Conservation (phyloP, 2,113 vertebrate genomes). For the Solea senegalensis region DNA sequence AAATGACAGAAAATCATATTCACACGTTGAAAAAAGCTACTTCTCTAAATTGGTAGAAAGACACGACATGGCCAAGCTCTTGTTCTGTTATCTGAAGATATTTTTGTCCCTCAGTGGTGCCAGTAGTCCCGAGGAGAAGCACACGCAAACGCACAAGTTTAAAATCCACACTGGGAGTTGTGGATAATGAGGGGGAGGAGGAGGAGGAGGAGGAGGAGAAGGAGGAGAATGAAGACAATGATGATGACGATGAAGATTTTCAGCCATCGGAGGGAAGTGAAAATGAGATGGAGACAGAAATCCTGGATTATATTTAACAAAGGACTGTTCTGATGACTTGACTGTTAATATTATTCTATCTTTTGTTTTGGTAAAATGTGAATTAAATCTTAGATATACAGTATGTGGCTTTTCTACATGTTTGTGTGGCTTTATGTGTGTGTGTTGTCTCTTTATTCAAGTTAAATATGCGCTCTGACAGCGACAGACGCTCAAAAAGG, state of each 20-base stretch:
- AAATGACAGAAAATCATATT: no score
- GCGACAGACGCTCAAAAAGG: no score
- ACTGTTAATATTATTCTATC: not conserved
- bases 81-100: not conserved
- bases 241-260: conserved; percentile 90
- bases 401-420: no score
- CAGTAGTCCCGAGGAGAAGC: conserved; percentile 17
- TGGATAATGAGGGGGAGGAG: conserved; percentile 27
- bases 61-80: not conserved
- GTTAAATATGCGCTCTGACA: no score
- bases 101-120: conserved; percentile 22
- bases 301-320: conserved; percentile 90
- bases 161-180: not conserved
- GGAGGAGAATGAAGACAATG: conserved; percentile 71
- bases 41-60: no score
- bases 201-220: conserved; percentile 30
- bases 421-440: no score
- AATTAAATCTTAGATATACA: no score
- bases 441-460: no score
- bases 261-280: conserved; percentile 93
- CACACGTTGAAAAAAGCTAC: no score
- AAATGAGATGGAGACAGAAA: conserved; percentile 98
- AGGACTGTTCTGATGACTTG: not conserved
- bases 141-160: conserved; percentile 2
- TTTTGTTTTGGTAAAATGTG: not conserved